Conservation (phyloP, 2,113 vertebrate species). For the Piprites chloris region DNA sequence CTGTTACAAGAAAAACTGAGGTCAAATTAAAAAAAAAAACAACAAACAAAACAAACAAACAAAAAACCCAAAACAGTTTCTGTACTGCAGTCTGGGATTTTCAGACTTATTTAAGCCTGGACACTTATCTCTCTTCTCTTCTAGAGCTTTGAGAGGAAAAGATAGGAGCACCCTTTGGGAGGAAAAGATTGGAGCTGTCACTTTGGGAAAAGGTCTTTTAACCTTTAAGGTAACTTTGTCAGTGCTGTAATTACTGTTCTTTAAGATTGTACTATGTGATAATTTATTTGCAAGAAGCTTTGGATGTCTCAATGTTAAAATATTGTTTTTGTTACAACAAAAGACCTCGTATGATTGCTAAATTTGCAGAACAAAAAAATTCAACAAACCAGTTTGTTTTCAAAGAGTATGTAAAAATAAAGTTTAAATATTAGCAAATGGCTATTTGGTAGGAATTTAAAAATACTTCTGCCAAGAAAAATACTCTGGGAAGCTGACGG, state of each 20-base stretch:
- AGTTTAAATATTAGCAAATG: constrained; percentile 26
- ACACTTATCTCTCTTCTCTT: neutral
- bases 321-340: neutral
- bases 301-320: neutral
- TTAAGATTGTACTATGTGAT: neutral
- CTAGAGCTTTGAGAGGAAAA: neutral
- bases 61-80: neutral
- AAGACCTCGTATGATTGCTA: neutral
- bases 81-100: neutral
- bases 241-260: neutral
- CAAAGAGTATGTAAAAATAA: constrained; percentile 3
- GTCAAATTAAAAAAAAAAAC: neutral
- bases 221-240: neutral
- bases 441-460: neutral
- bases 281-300: constrained; percentile 20
- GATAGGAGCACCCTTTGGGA: neutral
- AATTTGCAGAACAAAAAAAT: neutral
- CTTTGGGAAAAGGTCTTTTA: neutral
- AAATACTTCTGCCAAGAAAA: constrained; percentile 9
- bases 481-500: neutral
- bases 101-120: neutral
- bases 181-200: neutral
- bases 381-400: constrained; percentile 11
- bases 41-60: too few species aligned
- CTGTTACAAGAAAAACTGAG: neutral